Evolutionary conservation across 2,888 invertebrate species (phyloP), one percentile per base, ranked within the genome.

Genomic region (Bursaphelenchus okinawaensis): DNA sequence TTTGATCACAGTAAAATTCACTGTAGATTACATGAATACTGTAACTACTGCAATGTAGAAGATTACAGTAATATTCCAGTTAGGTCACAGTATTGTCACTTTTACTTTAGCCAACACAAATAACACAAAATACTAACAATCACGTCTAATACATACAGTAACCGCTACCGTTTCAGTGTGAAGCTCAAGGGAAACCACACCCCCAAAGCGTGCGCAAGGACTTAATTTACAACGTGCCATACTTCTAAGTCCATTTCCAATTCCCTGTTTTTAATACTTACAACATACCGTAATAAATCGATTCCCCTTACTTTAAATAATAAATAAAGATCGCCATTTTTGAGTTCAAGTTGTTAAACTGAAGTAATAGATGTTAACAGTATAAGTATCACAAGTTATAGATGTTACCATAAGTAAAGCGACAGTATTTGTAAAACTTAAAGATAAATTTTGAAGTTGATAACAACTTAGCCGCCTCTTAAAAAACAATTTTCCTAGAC

Each of bases 171-270:
- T 54, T 71, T 71, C 65, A 72, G 72, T 63, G 73, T 54, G 67
- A 74, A 60, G 62, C 59, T 29, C 63, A 72, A 27, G 73, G 72
- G 50, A 66, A 66, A 58, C 56, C 71, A 12, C 64, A 74, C 29
- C 72, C 72, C 40, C 62, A 71, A 52, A 23, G 52, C 27, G 59
- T 70, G 52, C 52, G 59, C 52, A 63, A 70, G 56, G 51, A 67
- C 40, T 59, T 55, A 62, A 55, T 69, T 63, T 69, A 69, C 63
- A 71, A 69, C 50, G 63, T 69, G 55, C 69, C 69, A 22, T 56
- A 66, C 27, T 56, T 68, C 27, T 67, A 50, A 67, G 40, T 40
- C 40, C 40, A n/a, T 40, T n/a, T 40, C n/a, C 6, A 40, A 40
- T 40, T 40, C 40, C 40, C 40, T n/a, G 3, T 40, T 40, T n/a